These are phyloP conservation scores for Melinaea marsaeus DNA, from an alignment of 2,888 invertebrate species.

Conservation along the genomic window DNA sequence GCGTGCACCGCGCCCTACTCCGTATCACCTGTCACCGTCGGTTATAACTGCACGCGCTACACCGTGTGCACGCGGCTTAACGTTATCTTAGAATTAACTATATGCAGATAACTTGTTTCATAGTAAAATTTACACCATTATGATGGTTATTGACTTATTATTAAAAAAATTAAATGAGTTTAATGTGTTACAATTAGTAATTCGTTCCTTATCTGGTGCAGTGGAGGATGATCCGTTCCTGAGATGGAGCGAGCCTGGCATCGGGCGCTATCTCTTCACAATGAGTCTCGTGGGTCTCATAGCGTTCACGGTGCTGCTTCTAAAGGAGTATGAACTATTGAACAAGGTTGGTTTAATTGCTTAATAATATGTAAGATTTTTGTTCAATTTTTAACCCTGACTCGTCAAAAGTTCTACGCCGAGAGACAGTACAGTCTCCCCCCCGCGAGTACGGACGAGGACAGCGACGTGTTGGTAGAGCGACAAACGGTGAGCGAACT, in stretches of 20 bases:
- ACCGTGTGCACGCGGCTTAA: conserved; percentile 60
- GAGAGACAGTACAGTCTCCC: conserved; percentile 37
- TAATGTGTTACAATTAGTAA: too few relatives aligned
- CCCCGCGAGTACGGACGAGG: conserved; percentile 53
- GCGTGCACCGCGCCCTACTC: not conserved
- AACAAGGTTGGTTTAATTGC: conserved; percentile 56
- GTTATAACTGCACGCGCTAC: conserved; percentile 58
- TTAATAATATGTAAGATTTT: too few relatives aligned
- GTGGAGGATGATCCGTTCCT: conserved; percentile 78
- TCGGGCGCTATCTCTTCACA: conserved; percentile 84
- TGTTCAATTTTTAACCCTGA: too few relatives aligned
- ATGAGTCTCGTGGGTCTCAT: conserved; percentile 79
- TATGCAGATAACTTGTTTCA: too few relatives aligned
- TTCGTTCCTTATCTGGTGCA: conserved; percentile 35
- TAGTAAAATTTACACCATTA: too few relatives aligned
- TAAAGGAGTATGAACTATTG: conserved; percentile 80
- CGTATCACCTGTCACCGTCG: conserved; percentile 8
- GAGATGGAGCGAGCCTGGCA: conserved; percentile 83
- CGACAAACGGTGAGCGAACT: conserved; percentile 66
- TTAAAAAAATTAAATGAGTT: not conserved
- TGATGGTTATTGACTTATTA: too few relatives aligned
- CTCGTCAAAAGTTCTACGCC: conserved; percentile 47
- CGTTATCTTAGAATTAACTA: conserved; percentile 30
- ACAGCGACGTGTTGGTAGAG: conserved; percentile 79
- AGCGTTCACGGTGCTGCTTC: conserved; percentile 78